Percentiles rank a stretch among this genome's conserved stretches.
Evolutionary conservation across 2,113 vertebrate genomes (phyloP).

Genomic region (Silurus meridionalis): DNA sequence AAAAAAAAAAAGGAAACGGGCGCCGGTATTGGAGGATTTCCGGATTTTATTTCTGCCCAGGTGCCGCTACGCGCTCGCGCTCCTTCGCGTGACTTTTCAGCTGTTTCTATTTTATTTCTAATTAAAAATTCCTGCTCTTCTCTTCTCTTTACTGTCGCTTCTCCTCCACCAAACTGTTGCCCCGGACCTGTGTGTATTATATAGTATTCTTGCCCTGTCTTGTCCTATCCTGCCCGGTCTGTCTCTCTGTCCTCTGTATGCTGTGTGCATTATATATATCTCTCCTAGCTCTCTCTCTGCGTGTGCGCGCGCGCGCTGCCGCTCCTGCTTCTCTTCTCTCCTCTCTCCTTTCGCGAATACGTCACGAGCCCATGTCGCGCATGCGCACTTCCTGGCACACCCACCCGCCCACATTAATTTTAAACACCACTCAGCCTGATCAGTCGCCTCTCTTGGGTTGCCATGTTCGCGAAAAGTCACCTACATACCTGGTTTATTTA

Average conservation of each 20-base stretch:
- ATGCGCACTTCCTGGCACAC: conserved; percentile 62
- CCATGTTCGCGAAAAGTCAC: background rate
- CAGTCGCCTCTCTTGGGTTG: background rate
- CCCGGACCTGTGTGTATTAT: conserved; percentile 3
- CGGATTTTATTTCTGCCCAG: conserved; percentile 29
- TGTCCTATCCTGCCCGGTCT: conserved; percentile 41
- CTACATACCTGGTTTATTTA: background rate
- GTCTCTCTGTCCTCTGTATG: conserved; percentile 46
- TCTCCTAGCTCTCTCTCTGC: background rate
- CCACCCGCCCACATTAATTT: conserved; percentile 38
- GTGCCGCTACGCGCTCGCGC: background rate
- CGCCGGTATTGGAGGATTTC: too few species aligned
- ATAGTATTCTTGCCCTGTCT: background rate
- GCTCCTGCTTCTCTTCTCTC: conserved; percentile 62
- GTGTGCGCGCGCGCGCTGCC: background rate
- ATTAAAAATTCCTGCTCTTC: background rate
- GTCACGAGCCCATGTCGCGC: conserved; percentile 66
- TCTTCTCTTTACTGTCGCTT: background rate
- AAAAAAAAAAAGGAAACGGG: too few species aligned
- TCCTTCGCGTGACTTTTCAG: conserved; percentile 2
- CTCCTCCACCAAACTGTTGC: conserved; percentile 25
- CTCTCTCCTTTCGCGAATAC: conserved; percentile 62
- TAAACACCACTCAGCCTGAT: conserved; percentile 5
- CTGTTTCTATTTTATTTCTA: too few species aligned
- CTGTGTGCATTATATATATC: background rate